Percentiles rank a stretch among this genome's conserved stretches.
Conservation (phyloP, 2,113 vertebrate genomes). For the Apteryx mantelli region DNA sequence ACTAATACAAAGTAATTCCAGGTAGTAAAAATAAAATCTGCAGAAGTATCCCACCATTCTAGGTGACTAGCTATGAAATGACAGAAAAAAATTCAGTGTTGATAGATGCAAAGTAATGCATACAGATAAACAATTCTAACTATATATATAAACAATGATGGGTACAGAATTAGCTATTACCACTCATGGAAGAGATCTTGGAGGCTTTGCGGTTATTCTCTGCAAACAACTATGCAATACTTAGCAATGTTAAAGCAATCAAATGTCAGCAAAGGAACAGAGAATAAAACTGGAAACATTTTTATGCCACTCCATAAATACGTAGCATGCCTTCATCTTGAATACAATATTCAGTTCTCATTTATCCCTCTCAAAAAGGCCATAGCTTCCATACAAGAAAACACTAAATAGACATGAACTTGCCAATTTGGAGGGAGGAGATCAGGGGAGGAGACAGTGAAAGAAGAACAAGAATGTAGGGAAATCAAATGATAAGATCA, state of each 20-base stretch:
- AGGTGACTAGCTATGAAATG: neutral
- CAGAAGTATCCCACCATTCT: neutral
- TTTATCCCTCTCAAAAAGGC: neutral
- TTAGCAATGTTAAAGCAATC: neutral
- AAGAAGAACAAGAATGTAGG: neutral
- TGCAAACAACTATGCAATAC: neutral
- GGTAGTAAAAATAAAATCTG: neutral
- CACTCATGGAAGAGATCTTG: neutral
- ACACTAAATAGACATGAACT: neutral
- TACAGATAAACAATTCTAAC: neutral
- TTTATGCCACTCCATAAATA: neutral
- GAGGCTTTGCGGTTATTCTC: neutral
- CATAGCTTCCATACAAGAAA: neutral
- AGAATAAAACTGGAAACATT: neutral
- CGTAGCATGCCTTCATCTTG: neutral
- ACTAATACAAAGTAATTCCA: neutral
- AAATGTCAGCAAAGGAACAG: neutral
- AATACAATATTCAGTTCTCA: neutral
- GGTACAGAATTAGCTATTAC: neutral
- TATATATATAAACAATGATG: neutral
- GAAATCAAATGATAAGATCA: neutral
- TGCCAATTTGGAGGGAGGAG: fast-evolving
- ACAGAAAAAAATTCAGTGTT: neutral
- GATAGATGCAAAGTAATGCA: neutral
- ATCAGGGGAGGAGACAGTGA: neutral